phyloP scores from a whole-genome alignment of 2,113 vertebrate genomes.

The Halichoeres trimaculatus region DNA sequence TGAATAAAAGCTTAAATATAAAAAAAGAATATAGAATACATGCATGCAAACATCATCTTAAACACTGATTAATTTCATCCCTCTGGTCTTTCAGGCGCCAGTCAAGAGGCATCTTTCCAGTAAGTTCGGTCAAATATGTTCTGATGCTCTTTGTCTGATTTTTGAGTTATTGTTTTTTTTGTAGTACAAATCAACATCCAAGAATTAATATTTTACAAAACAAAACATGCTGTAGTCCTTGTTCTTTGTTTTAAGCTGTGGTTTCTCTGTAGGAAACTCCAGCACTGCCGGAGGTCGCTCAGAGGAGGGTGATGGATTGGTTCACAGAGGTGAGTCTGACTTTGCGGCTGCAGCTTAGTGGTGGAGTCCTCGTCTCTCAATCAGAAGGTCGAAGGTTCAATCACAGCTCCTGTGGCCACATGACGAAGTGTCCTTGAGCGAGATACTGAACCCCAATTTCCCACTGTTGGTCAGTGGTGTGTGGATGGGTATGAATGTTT shows the following conservation, averaged over 20 bases:
- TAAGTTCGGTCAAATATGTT: conserved; percentile 73
- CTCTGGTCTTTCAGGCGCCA: conserved; percentile 80
- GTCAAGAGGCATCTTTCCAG: conserved; percentile 87
- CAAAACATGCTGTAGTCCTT: neutral
- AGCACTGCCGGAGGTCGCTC: conserved; percentile 72
- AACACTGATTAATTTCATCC: conserved; percentile 1
- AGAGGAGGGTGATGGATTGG: conserved; percentile 70
- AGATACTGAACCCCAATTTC: too few species aligned
- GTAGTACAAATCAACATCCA: neutral
- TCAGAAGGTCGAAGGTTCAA: too few species aligned
- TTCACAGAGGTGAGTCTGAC: conserved; percentile 74
- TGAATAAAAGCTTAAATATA: too few species aligned
- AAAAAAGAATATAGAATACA: too few species aligned
- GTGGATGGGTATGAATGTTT: too few species aligned
- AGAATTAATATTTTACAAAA: neutral
- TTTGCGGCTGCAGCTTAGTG: too few species aligned
- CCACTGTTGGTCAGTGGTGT: too few species aligned
- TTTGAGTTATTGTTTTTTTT: neutral
- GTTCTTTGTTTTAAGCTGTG: neutral
- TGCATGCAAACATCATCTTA: too few species aligned
- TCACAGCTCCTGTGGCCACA: too few species aligned
- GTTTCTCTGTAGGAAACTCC: conserved; percentile 72
- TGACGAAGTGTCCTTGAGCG: too few species aligned
- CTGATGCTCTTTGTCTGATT: neutral
- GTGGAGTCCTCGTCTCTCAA: too few species aligned